Conservation (phyloP, 2,888 invertebrate species). For the Eilema caniola region DNA sequence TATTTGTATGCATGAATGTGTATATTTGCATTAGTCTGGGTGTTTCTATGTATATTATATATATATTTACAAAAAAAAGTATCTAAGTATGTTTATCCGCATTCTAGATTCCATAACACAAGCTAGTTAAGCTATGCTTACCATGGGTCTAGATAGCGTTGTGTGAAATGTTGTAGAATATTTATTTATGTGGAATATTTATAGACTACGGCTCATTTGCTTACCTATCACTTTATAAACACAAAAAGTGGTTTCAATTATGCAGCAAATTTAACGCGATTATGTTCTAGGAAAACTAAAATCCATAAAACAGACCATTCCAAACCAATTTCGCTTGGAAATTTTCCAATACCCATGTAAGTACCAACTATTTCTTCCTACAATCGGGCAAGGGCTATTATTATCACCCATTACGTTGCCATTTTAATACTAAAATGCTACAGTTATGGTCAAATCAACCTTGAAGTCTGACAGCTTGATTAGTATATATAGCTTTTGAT, state of each 20-base stretch:
- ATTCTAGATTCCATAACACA: no score
- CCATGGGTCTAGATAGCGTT: no score
- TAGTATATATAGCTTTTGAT: constrained; percentile 47
- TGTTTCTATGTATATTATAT: no score
- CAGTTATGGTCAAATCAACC: constrained; percentile 40
- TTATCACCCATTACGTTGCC: constrained; percentile 48
- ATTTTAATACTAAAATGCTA: constrained; percentile 40
- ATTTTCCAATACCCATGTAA: constrained; percentile 44
- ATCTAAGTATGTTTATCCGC: no score
- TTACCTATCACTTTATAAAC: neutral
- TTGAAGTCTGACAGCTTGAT: constrained; percentile 45
- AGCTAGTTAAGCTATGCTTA: no score
- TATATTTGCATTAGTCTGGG: no score
- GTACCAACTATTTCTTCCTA: constrained; percentile 30
- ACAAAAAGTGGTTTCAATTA: constrained; percentile 7
- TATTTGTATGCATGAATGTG: no score
- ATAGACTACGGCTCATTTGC: neutral
- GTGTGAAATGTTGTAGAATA: no score
- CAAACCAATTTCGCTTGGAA: constrained; percentile 36
- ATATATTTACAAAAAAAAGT: no score
- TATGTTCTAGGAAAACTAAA: constrained; percentile 1
- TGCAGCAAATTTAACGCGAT: constrained; percentile 6
- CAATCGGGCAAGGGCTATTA: constrained; percentile 43
- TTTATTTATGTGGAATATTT: no score
- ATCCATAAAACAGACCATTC: constrained; percentile 10